These are phyloP conservation scores for Heteractis magnifica DNA, from an alignment of 92 coral and sea anemone genomes.

Conservation along the genomic window DNA sequence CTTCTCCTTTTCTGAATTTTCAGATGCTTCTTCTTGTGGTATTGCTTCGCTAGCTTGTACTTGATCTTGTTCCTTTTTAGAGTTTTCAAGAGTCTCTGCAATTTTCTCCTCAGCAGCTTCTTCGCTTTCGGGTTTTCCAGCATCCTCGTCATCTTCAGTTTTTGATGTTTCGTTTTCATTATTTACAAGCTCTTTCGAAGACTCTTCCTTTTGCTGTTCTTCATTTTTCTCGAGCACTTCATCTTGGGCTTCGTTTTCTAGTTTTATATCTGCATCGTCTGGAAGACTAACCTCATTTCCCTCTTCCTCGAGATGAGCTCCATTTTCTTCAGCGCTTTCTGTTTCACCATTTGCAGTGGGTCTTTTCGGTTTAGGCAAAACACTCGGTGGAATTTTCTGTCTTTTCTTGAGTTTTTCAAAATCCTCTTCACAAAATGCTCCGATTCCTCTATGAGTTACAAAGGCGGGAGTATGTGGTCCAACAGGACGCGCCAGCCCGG, in stretches of 20 bases:
- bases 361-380: constrained; percentile 23
- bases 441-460: constrained; percentile 82
- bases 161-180: background rate
- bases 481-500: constrained; percentile 84
- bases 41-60: background rate
- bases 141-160: background rate
- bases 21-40: background rate
- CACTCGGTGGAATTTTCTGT: constrained; percentile 32
- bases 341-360: constrained; percentile 17
- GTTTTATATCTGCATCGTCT: too few relatives aligned
- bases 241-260: background rate
- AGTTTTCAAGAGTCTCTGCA: background rate
- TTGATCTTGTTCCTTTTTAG: background rate
- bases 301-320: background rate
- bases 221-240: background rate
- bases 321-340: constrained; percentile 14
- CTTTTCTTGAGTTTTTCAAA: constrained; percentile 41
- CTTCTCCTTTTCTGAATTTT: background rate
- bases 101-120: background rate
- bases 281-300: background rate
- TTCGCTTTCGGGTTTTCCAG: background rate
- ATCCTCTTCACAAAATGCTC: constrained; percentile 76
- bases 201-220: background rate
- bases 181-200: background rate
- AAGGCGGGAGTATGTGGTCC: constrained; percentile 76